Evolutionary conservation across 2,888 invertebrate genomes (phyloP), one percentile per base, ranked within the genome.

Genomic region (Sturmia bella): DNA sequence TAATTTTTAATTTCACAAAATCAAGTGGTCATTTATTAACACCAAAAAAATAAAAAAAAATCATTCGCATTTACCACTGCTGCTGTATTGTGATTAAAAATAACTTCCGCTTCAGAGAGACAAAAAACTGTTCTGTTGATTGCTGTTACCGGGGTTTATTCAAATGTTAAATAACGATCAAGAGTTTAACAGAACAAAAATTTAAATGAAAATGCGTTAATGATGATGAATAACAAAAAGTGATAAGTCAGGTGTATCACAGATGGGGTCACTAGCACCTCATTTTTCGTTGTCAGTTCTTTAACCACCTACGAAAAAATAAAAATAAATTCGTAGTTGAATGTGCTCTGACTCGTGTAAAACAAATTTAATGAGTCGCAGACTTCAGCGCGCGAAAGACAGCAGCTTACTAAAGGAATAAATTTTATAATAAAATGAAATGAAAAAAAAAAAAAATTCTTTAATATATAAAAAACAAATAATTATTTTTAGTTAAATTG

Each of bases 161-260:
- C 66, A 82, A 57, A 82, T 82, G 77, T 59, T 70, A 70, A 82
- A 82, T 70, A 78, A 73, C 45, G 15, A 52, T 78, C 69, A 80
- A 61, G 45, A 56, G 80, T 81, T 76, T 68, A 72, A 32, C 66
- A 61, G 6, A 39, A 52, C 50, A 56, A 64, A 45, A 54, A 48
- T n/a, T 61, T 61, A 21, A 68, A 76, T 61, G 52, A 61, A 78
- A 75, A 73, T 76, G 79, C 80, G 76, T 81, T 81, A 76, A 76
- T 83, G 80, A 79, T 81, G 75, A 79, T 80, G 79, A 64, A 78
- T 82, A 70, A 56, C 43, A 54, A 59, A 54, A 72, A 59, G 50
- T 73, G 87, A 85, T 86, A 88, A 89, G 88, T 88, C 87, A 88
- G 86, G 88, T 88, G 89, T 88, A 86, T 86, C 88, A 88, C 87